Evolutionary conservation across 2,797 vertebrate species (phyloP).

Genomic region (Ficedula albicollis): DNA sequence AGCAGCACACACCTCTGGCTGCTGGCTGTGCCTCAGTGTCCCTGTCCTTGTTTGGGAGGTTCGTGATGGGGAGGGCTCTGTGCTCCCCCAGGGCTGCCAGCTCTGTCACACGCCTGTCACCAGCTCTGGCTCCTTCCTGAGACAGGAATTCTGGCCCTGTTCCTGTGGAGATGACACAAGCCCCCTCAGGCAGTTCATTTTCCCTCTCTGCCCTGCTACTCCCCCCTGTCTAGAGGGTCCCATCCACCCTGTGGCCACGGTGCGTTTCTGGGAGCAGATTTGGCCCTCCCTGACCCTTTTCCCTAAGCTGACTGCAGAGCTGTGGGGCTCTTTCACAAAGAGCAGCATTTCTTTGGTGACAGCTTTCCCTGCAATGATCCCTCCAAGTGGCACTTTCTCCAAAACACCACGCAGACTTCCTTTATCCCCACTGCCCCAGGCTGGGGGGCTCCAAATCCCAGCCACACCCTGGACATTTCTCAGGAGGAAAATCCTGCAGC

Average conservation of each 20-base stretch:
- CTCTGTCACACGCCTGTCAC: neutral
- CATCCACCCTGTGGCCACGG: accelerated
- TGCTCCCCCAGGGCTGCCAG: neutral
- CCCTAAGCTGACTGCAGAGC: neutral
- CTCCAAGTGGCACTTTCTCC: neutral
- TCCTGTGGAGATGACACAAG: neutral
- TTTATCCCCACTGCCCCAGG: neutral
- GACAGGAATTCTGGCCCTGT: neutral
- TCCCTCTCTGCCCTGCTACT: neutral
- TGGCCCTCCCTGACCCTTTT: neutral
- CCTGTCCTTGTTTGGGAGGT: accelerated
- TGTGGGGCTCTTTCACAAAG: neutral
- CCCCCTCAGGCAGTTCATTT: neutral
- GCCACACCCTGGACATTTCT: neutral
- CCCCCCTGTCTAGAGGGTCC: neutral
- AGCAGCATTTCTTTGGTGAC: neutral
- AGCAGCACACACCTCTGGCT: too few relatives aligned
- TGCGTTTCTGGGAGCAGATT: neutral
- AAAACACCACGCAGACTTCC: neutral
- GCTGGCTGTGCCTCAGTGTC: neutral
- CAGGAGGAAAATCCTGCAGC: neutral
- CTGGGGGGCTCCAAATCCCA: neutral
- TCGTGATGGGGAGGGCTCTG: accelerated
- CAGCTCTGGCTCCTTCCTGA: neutral
- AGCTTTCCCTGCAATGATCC: neutral